These are phyloP conservation scores for Leptopilina clavipes DNA, from an alignment of 1,140 invertebrate species.

Conservation along the genomic window DNA sequence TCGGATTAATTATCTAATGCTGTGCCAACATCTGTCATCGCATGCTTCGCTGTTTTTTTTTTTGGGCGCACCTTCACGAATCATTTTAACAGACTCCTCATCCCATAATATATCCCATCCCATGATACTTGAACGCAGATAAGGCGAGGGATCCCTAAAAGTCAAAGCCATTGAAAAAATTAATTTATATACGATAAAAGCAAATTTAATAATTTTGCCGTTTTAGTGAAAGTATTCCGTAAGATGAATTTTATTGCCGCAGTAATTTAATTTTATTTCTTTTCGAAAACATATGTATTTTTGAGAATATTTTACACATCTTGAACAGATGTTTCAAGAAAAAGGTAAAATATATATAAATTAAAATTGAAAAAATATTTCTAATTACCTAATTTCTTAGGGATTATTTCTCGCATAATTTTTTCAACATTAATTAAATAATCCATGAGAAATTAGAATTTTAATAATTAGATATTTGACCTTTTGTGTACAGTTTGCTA, in stretches of 20 bases:
- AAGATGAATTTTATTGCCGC: too few relatives aligned
- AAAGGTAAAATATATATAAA: too few relatives aligned
- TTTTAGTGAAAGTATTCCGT: neutral
- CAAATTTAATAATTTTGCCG: neutral
- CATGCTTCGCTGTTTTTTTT: conserved; percentile 42
- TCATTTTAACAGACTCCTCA: conserved; percentile 27
- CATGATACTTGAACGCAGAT: conserved; percentile 31
- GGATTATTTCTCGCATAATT: too few relatives aligned
- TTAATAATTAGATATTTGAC: neutral
- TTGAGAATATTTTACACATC: too few relatives aligned
- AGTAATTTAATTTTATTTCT: too few relatives aligned
- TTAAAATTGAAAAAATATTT: too few relatives aligned
- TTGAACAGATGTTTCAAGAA: too few relatives aligned
- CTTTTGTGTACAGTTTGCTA: neutral
- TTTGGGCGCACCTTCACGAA: conserved; percentile 53
- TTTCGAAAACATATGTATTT: too few relatives aligned
- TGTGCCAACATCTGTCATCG: conserved; percentile 60
- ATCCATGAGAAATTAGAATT: too few relatives aligned
- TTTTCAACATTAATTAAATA: too few relatives aligned
- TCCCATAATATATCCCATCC: conserved; percentile 34
- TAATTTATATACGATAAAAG: neutral
- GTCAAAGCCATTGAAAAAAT: conserved; percentile 28
- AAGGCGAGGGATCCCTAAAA: conserved; percentile 29
- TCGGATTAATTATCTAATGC: conserved; percentile 62
- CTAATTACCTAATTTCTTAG: too few relatives aligned